These are phyloP conservation scores for Agrypnia vestita DNA, from an alignment of 1,140 invertebrate genomes.

Conservation along the genomic window DNA sequence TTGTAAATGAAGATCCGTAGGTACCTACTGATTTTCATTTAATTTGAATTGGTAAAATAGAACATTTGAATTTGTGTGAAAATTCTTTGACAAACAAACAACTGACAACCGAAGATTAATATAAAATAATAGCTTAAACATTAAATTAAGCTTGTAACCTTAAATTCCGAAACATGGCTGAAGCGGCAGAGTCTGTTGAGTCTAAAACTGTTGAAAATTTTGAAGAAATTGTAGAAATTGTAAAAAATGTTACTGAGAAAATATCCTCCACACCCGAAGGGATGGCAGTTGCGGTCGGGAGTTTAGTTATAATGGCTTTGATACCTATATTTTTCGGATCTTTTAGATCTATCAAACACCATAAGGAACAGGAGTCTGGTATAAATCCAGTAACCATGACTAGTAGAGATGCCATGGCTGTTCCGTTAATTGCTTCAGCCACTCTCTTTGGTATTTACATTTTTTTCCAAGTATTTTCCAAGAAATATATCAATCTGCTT, in stretches of 20 bases:
- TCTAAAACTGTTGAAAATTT: constrained; percentile 62
- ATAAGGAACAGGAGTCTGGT: constrained; percentile 92
- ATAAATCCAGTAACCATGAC: constrained; percentile 96
- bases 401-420: constrained; percentile 95
- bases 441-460: constrained; percentile 94
- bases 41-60: no score
- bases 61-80: no score
- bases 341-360: constrained; percentile 93
- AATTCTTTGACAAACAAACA: no score
- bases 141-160: constrained; percentile 41
- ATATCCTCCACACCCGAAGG: constrained; percentile 91
- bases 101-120: no score
- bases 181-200: constrained; percentile 61
- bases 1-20: no score
- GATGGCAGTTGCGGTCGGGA: constrained; percentile 94
- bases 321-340: constrained; percentile 97
- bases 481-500: constrained; percentile 96
- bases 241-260: constrained; percentile 75
- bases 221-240: constrained; percentile 67
- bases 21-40: no score
- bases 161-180: constrained; percentile 60
- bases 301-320: constrained; percentile 95
- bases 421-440: constrained; percentile 94
- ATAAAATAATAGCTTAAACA: no score
- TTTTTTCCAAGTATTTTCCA: constrained; percentile 93